A percentile compares a stretch with the other conserved stretches of the same genome.
These are phyloP conservation scores for Teleopsis dalmanni DNA, from an alignment of 1,140 invertebrate genomes.

Conservation along the genomic window DNA sequence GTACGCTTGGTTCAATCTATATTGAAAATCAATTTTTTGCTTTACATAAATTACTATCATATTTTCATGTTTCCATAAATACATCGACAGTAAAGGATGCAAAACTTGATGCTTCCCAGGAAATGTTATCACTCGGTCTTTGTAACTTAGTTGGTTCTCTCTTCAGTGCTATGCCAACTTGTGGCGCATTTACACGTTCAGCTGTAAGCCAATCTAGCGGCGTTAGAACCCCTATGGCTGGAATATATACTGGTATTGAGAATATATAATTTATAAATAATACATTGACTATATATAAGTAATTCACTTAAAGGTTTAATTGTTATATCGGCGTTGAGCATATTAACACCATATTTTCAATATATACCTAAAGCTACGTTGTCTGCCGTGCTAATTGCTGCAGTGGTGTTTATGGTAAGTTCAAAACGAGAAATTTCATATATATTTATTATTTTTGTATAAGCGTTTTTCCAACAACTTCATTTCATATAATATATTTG, in stretches of 20 bases:
- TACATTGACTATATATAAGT: conserved; percentile 30
- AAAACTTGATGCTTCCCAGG: conserved; percentile 61
- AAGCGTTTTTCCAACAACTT: too few species aligned
- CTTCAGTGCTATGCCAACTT: conserved; percentile 68
- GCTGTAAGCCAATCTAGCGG: conserved; percentile 70
- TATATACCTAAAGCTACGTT: conserved; percentile 73
- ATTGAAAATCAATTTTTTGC: neutral
- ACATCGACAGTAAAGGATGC: conserved; percentile 44
- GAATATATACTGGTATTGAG: conserved; percentile 56
- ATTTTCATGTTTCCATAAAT: neutral
- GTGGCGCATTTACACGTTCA: conserved; percentile 70
- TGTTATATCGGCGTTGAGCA: conserved; percentile 54
- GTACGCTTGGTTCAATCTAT: conserved; percentile 49
- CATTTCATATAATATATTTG: too few species aligned
- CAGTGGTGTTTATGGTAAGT: conserved; percentile 78
- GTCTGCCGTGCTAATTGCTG: conserved; percentile 77
- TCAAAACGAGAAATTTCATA: neutral
- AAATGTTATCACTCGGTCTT: conserved; percentile 64
- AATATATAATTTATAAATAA: neutral
- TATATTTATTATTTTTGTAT: neutral
- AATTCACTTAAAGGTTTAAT: conserved; percentile 28
- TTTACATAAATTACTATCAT: neutral
- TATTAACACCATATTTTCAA: conserved; percentile 76
- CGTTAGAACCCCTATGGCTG: conserved; percentile 65
- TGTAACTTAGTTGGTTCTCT: conserved; percentile 68